Conservation (phyloP, 2,888 invertebrate genomes). For the Dasypogon diadema region DNA sequence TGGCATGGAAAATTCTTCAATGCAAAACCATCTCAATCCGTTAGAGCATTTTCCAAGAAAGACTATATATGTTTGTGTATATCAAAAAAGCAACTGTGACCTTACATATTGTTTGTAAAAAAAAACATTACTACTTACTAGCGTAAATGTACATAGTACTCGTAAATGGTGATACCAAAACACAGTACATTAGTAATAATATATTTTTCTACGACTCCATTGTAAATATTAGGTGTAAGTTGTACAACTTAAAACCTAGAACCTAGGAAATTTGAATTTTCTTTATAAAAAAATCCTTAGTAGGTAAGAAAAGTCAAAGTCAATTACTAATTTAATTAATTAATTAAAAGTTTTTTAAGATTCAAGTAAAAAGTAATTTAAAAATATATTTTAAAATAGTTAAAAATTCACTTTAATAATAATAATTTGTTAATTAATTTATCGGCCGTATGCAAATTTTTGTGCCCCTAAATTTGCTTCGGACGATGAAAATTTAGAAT, state of each 20-base stretch:
- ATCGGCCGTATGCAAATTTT: slow-evolving; percentile 54
- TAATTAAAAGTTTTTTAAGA: slow-evolving; percentile 4
- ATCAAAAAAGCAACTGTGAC: slow-evolving; percentile 44
- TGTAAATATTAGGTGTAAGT: slow-evolving; percentile 35
- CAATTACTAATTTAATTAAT: slow-evolving; percentile 40
- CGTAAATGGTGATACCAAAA: slow-evolving; percentile 32
- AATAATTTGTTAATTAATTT: slow-evolving; percentile 22
- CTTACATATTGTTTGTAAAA: slow-evolving; percentile 31
- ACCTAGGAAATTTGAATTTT: neutral
- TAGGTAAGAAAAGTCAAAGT: slow-evolving; percentile 36
- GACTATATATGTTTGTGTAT: slow-evolving; percentile 12
- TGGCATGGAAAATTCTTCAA: neutral
- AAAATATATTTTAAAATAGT: neutral
- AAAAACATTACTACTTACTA: slow-evolving; percentile 17
- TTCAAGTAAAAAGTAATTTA: slow-evolving; percentile 9
- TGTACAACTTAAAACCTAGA: neutral
- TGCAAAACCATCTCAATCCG: no score
- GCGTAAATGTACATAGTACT: slow-evolving; percentile 22
- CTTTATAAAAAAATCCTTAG: slow-evolving; percentile 4
- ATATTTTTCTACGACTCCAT: slow-evolving; percentile 55
- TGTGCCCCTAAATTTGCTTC: slow-evolving; percentile 55
- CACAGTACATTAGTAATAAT: slow-evolving; percentile 50
- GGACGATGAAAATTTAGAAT: slow-evolving; percentile 27
- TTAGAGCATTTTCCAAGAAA: slow-evolving; percentile 8
- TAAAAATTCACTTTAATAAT: neutral